A percentile compares a stretch with the other conserved stretches of the same genome.
phyloP scores from a whole-genome alignment of 2,113 vertebrate species.

The Scomber scombrus region DNA sequence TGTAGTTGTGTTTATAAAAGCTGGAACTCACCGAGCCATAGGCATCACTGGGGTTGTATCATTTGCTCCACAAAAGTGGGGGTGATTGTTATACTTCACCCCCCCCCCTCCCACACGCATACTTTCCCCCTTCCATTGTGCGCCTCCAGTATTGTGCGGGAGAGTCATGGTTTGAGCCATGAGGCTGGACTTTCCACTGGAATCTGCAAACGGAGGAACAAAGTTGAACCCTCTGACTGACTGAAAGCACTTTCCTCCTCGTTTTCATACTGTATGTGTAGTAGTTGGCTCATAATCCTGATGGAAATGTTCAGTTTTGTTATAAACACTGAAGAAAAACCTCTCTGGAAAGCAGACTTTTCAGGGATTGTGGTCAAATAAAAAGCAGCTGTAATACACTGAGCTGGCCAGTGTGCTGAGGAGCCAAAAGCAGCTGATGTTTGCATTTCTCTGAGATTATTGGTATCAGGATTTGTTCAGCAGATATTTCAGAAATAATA shows the following conservation, averaged over 20 bases:
- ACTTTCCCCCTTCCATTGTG: constrained; percentile 57
- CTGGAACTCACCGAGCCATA: constrained; percentile 24
- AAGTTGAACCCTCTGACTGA: constrained; percentile 28
- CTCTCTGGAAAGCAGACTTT: constrained; percentile 18
- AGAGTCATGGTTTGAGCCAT: constrained; percentile 46
- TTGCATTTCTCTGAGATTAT: constrained; percentile 41
- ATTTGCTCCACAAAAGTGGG: constrained; percentile 48
- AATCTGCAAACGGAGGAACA: constrained; percentile 46
- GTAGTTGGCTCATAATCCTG: constrained; percentile 36
- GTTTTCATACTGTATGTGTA: constrained; percentile 24
- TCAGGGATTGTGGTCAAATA: constrained; percentile 35
- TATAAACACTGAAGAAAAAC: constrained; percentile 7
- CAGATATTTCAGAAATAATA: constrained; percentile 12
- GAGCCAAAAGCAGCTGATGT: constrained; percentile 39
- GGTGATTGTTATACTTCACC: constrained; percentile 40
- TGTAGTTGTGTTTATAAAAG: background rate
- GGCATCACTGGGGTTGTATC: constrained; percentile 26
- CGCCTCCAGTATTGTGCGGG: constrained; percentile 38
- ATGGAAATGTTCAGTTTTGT: constrained; percentile 59
- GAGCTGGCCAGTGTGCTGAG: background rate
- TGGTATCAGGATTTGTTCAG: constrained; percentile 23
- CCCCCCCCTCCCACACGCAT: background rate
- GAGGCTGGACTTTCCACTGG: constrained; percentile 72
- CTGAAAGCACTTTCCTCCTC: constrained; percentile 39
- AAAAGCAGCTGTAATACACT: constrained; percentile 45